Evolutionary conservation across 1,140 invertebrate species (phyloP).

Genomic region (Hylaeus anthracinus): DNA sequence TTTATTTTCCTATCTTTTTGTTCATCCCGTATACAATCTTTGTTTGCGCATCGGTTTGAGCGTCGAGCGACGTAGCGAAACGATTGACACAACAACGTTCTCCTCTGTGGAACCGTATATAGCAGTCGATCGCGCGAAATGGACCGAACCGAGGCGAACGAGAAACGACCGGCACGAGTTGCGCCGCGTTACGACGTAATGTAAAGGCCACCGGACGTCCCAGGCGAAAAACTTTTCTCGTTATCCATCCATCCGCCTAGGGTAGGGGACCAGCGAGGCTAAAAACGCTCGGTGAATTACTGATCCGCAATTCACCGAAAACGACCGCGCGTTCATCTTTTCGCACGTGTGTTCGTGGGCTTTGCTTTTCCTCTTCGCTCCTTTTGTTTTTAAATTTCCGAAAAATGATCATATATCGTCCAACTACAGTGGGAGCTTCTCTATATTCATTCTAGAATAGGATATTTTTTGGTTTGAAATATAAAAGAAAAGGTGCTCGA

Average conservation of each 20-base stretch:
- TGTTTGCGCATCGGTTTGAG: neutral
- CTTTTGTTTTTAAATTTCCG: neutral
- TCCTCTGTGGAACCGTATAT: constrained; percentile 16
- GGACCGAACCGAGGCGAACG: constrained; percentile 35
- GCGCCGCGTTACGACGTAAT: constrained; percentile 58
- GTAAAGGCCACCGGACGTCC: constrained; percentile 61
- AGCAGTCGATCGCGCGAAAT: constrained; percentile 58
- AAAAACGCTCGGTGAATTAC: constrained; percentile 62
- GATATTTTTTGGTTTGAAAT: neutral
- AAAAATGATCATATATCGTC: neutral
- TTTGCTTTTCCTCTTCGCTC: neutral
- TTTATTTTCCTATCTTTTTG: neutral
- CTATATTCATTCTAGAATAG: too few species aligned
- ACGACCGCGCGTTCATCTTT: constrained; percentile 20
- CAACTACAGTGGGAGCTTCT: too few species aligned
- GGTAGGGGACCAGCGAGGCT: constrained; percentile 36
- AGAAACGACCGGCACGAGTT: constrained; percentile 46
- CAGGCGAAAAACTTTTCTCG: constrained; percentile 65
- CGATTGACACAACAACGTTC: constrained; percentile 47
- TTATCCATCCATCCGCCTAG: constrained; percentile 61
- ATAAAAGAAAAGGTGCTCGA: constrained; percentile 20
- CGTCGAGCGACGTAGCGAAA: neutral
- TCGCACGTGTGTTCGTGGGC: neutral
- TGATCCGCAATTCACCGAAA: constrained; percentile 52
- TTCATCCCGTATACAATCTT: neutral